Conservation (phyloP, 2,888 invertebrate species). For the Zonitis immaculata region DNA sequence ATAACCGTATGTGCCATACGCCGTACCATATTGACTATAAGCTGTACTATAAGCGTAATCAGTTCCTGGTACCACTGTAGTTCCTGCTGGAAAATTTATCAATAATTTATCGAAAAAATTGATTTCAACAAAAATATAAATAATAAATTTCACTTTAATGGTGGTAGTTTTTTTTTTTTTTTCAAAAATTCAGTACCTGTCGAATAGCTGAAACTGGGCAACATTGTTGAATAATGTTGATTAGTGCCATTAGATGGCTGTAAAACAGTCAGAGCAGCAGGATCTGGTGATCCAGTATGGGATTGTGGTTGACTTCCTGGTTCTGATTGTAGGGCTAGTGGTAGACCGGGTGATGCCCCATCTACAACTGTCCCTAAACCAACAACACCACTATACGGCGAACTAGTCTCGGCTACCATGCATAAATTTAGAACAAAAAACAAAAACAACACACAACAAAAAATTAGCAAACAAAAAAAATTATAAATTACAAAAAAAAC, state of each 20-base stretch:
- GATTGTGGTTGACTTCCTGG: constrained; percentile 48
- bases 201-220: constrained; percentile 67
- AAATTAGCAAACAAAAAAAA: constrained; percentile 2
- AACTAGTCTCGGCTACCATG: constrained; percentile 47
- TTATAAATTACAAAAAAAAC: background rate
- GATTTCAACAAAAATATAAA: background rate
- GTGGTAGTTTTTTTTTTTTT: background rate
- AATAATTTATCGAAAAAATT: background rate
- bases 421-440: constrained; percentile 38
- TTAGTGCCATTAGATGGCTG: constrained; percentile 56
- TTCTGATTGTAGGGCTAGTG: constrained; percentile 48
- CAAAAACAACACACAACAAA: constrained; percentile 26
- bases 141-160: background rate
- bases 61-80: constrained; percentile 57
- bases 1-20: constrained; percentile 62
- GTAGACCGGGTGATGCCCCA: constrained; percentile 51
- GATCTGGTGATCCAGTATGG: constrained; percentile 52
- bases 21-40: constrained; percentile 72
- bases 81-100: constrained; percentile 52
- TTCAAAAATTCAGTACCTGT: constrained; percentile 49
- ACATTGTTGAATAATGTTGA: constrained; percentile 59
- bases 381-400: constrained; percentile 49
- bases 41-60: constrained; percentile 71
- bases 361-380: constrained; percentile 47
- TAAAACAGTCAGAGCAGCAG: constrained; percentile 52